These are phyloP conservation scores for Drosophila differens DNA, from an alignment of 2,888 invertebrate genomes.

Conservation along the genomic window DNA sequence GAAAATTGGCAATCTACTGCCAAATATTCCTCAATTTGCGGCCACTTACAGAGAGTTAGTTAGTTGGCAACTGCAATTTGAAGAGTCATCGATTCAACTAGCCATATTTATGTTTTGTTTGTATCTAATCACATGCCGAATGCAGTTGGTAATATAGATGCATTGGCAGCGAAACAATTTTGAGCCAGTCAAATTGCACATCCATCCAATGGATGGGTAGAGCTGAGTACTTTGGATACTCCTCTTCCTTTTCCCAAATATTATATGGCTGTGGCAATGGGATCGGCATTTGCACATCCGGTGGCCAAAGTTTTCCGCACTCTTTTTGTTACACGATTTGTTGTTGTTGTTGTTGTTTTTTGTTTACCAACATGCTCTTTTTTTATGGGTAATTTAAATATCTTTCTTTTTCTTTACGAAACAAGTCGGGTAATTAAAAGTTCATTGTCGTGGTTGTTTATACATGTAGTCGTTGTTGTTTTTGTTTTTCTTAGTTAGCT, in stretches of 20 bases:
- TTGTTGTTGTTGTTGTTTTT: slow-evolving; percentile 7
- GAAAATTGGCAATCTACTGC: slow-evolving; percentile 10
- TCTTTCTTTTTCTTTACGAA: slow-evolving; percentile 63
- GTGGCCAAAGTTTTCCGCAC: slow-evolving; percentile 53
- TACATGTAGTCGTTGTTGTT: slow-evolving; percentile 3
- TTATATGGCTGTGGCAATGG: slow-evolving; percentile 24
- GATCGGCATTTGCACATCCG: slow-evolving; percentile 48
- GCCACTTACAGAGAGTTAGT: background rate
- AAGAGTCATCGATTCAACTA: slow-evolving; percentile 4
- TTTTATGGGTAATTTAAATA: slow-evolving; percentile 47
- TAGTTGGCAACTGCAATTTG: background rate
- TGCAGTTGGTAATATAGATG: background rate
- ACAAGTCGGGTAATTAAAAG: slow-evolving; percentile 76
- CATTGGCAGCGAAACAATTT: slow-evolving; percentile 5
- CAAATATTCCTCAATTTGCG: slow-evolving; percentile 2
- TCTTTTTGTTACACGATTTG: slow-evolving; percentile 37
- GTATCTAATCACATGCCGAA: slow-evolving; percentile 21
- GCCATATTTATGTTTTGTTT: background rate
- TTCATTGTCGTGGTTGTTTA: slow-evolving; percentile 66
- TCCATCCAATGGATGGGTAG: slow-evolving; percentile 27
- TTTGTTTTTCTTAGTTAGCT: slow-evolving; percentile 19
- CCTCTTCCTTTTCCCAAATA: slow-evolving; percentile 35
- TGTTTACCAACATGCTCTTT: background rate
- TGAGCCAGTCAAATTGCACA: slow-evolving; percentile 32
- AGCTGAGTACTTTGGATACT: slow-evolving; percentile 21